These are phyloP conservation scores for Ceyx erithaca DNA, from an alignment of 2,797 vertebrate genomes.

Conservation along the genomic window DNA sequence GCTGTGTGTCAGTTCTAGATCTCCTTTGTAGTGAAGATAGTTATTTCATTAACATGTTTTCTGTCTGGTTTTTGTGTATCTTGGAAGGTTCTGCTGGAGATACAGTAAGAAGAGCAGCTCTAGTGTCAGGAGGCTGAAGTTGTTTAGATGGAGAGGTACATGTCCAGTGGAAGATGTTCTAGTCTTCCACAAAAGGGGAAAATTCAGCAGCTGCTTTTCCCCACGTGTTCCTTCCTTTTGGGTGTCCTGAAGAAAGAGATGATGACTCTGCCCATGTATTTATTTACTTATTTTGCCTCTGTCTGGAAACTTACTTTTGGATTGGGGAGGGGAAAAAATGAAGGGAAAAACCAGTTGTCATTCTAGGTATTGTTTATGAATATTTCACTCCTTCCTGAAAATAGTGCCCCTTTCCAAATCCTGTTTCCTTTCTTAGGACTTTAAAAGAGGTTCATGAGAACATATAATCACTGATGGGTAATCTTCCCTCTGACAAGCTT, in stretches of 20 bases:
- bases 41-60: background rate
- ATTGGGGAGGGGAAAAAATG: background rate
- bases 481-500: background rate
- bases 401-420: background rate
- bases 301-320: background rate
- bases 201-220: background rate
- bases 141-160: background rate
- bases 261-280: background rate
- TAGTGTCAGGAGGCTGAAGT: background rate
- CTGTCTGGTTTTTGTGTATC: background rate
- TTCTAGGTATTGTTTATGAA: background rate
- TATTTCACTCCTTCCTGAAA: background rate
- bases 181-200: background rate
- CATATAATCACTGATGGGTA: background rate
- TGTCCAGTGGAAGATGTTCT: background rate
- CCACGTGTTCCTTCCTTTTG: background rate
- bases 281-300: no score
- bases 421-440: background rate
- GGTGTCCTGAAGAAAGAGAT: background rate
- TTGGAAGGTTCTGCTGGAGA: background rate
- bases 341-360: no score
- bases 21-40: background rate
- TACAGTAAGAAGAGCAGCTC: background rate
- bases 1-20: background rate
- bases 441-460: background rate